Evolutionary conservation across 2,113 vertebrate genomes (phyloP).

Genomic region (Desmodus rotundus): DNA sequence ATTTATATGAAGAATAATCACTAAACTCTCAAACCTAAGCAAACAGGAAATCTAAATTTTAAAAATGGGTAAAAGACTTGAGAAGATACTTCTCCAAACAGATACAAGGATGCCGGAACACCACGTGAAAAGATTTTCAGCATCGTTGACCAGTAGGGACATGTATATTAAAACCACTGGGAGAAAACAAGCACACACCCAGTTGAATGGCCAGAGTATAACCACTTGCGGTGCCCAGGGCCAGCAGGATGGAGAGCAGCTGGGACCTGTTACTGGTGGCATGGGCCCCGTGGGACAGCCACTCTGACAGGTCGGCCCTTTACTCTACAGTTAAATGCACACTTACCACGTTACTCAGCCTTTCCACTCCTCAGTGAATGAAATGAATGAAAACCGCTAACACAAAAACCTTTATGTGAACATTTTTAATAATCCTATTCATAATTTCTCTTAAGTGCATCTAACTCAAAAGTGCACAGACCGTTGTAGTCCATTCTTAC

Average conservation of each 20-base stretch:
- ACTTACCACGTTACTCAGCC: neutral
- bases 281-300: neutral
- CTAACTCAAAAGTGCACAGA: neutral
- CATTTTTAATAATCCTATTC: neutral
- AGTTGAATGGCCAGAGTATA: neutral
- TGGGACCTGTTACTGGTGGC: neutral
- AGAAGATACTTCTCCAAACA: neutral
- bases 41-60: neutral
- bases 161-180: neutral
- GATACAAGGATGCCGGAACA: neutral
- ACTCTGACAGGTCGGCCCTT: neutral
- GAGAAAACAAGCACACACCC: neutral
- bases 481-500: neutral
- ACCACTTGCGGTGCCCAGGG: neutral
- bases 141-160: neutral
- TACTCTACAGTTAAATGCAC: neutral
- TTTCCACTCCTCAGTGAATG: neutral
- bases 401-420: neutral
- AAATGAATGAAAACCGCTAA: neutral
- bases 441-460: neutral
- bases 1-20: neutral
- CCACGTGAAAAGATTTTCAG: neutral
- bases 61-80: neutral
- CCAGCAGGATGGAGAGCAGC: neutral
- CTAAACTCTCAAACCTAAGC: neutral